Evolutionary conservation across 1,140 invertebrate species (phyloP), one percentile per base, ranked within the genome.

Genomic region (Meloidogyne hapla): DNA sequence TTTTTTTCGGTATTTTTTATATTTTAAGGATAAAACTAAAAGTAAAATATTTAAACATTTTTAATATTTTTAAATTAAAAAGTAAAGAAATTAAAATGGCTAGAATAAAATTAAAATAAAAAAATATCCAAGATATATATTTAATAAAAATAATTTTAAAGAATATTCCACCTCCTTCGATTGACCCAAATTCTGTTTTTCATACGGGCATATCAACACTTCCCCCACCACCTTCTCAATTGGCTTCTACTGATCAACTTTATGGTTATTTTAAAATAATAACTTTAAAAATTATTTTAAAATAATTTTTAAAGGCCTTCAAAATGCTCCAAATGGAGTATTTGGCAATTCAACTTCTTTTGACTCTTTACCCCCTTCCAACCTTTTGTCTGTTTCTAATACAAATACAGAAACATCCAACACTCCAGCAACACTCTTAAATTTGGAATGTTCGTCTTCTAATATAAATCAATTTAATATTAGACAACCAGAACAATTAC

Each of bases 331-430:
- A 48, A 56, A 56, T 56, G n/a, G n/a, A n/a, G 48, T 56, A 56
- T 56, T 56, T 56, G 56, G 26, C n/a, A 18, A n/a, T 8, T 73
- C 63, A 28, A 33, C 5, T 21, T 38, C 70, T 45, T 12, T 73
- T 38, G 56, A 38, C 56, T 8, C 56, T 13, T 38, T n/a, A 4
- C 18, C 42, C 18, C 33, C 68, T n/a, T n/a, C 28, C 38, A 18
- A 13, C 38, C 6, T 61, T 25, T 8, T 42, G 8, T 33, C 26
- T 4, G 25, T 61, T n/a, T 61, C 68, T n/a, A 26, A 42, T 70
- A 56, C 71, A 64, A 63, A 61, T 38, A 10, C 71, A 8, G 71
- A 73, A 63, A 63, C 71, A 23, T 33, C 71, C 21, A 63, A 63
- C 21, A 40, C 48, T 21, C 56, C 42, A 23, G 26, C 25, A 25